These are phyloP conservation scores for Catocala fraxini DNA, from an alignment of 2,888 invertebrate genomes.

Conservation along the genomic window DNA sequence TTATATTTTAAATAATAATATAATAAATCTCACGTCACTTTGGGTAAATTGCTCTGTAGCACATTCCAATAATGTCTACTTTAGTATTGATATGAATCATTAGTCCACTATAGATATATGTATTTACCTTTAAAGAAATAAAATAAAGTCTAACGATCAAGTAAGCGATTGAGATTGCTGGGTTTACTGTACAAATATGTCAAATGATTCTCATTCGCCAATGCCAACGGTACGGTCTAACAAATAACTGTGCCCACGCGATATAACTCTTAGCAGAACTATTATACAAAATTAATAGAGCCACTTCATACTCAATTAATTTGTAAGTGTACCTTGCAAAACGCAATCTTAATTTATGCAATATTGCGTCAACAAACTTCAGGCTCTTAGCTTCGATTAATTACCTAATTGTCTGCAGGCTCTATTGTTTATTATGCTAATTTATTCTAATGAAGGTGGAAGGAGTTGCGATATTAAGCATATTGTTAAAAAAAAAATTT, in stretches of 20 bases:
- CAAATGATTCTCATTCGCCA: conserved; percentile 11
- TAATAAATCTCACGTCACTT: too few species aligned
- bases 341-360: conserved; percentile 40
- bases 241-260: conserved; percentile 46
- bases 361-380: conserved; percentile 22
- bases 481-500: conserved; percentile 1
- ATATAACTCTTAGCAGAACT: conserved; percentile 38
- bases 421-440: conserved; percentile 46
- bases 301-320: conserved; percentile 35
- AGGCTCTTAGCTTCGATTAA: conserved; percentile 19
- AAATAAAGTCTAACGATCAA: too few species aligned
- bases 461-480: conserved; percentile 26
- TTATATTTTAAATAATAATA: too few species aligned
- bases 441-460: conserved; percentile 29
- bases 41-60: too few species aligned
- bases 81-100: too few species aligned
- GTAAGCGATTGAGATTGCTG: conserved; percentile 9
- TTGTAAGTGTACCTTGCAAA: conserved; percentile 30
- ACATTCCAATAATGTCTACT: too few species aligned
- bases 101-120: too few species aligned
- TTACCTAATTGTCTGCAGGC: conserved; percentile 36
- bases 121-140: too few species aligned
- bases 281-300: conserved; percentile 36
- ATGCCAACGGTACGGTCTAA: conserved; percentile 21
- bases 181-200: background rate